Evolutionary conservation across 1,140 invertebrate genomes (phyloP), one percentile per base, ranked within the genome.

Genomic region (Hirudo medicinalis): DNA sequence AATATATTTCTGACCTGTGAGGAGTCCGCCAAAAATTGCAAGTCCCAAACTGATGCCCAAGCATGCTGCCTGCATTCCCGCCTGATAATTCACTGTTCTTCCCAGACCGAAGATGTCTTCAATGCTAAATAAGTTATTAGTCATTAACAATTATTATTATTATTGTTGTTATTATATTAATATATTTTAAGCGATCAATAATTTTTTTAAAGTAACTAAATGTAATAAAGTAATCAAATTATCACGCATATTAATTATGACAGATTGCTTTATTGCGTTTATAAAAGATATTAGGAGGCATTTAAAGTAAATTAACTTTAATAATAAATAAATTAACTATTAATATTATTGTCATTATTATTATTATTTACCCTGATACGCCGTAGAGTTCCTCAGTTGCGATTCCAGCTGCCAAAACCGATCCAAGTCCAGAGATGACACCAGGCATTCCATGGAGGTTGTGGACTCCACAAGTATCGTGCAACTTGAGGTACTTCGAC

Each of bases 361-460:
- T 17, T 49, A 17, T 17, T 15, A 17, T 49, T 49, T 49, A 49
- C 43, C 43, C 43, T 49, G 43, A 49, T 15, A 9, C 13, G 43
- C 43, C 43, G 15, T 49, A 49, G 15, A 78, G 77, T 2, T 80
- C 77, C 69, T 85, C 83, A 4, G 85, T 86, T 0, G 90, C 91
- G 11, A 91, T 75, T 13, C 84, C 85, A 13, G 91, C 89, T 77
- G 89, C 87, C 20, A 94, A 77, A 0, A 87, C 87, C 0, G 90
- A 89, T 36, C 89, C 85, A 54, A 96, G 78, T 55, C 87, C 92
- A 6, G 90, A 91, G 22, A 93, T 81, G 3, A 97, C 78, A 20
- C 90, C 93, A 0, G 94, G 94, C 89, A 97, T 91, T 0, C 94
- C 94, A 78, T 97, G 94, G 15, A 97, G 85, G 82, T 97, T 97